Evolutionary conservation across 2,113 vertebrate genomes (phyloP).

Genomic region (Turnix velox): DNA sequence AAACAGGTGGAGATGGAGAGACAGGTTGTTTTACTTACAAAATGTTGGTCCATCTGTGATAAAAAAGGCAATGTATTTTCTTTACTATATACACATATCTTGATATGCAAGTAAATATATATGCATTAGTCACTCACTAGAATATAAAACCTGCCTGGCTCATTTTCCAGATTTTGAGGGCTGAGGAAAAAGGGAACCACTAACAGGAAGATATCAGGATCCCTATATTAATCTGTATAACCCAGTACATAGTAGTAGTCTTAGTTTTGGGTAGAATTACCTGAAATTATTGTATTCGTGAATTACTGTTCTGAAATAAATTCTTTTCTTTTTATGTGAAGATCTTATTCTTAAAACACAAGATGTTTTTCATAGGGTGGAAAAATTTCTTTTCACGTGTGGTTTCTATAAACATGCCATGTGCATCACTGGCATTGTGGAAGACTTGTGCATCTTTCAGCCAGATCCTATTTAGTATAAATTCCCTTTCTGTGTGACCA

Average conservation of each 20-base stretch:
- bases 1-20: not conserved
- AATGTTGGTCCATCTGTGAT: not conserved
- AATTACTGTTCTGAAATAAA: not conserved
- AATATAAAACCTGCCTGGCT: not conserved
- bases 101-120: rapidly evolving
- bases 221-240: not conserved
- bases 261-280: not conserved
- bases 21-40: not conserved
- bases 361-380: not conserved
- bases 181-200: not conserved
- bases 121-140: not conserved
- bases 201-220: not conserved
- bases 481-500: not conserved
- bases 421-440: not conserved
- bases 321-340: not conserved
- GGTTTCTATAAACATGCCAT: not conserved
- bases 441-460: not conserved
- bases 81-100: not conserved
- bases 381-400: not conserved
- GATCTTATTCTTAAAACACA: not conserved
- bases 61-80: not conserved
- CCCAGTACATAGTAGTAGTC: rapidly evolving
- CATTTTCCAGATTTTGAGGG: not conserved
- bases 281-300: not conserved
- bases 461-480: not conserved